Conservation (phyloP, 2,888 invertebrate genomes). For the Baronia brevicornis region DNA sequence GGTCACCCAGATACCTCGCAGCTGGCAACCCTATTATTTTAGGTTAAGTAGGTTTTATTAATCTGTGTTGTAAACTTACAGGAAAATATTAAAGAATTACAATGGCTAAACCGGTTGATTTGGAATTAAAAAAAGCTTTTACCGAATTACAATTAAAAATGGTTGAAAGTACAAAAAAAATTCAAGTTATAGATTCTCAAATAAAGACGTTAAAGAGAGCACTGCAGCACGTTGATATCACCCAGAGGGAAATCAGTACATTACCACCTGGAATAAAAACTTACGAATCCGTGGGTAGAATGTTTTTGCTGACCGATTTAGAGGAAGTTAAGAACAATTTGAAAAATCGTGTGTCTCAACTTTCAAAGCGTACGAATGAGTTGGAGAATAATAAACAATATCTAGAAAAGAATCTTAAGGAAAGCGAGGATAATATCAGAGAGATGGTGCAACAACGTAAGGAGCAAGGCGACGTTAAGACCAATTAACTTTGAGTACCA, state of each 20-base stretch:
- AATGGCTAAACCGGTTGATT: conserved; percentile 73
- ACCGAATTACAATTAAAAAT: conserved; percentile 87
- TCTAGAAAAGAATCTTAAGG: conserved; percentile 86
- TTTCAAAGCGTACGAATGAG: conserved; percentile 81
- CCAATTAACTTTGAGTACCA: no score
- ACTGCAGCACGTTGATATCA: conserved; percentile 82
- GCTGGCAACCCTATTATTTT: no score
- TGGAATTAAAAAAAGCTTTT: conserved; percentile 83
- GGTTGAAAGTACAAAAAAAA: conserved; percentile 86
- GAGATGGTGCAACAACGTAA: conserved; percentile 86
- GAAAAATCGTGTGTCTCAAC: conserved; percentile 70
- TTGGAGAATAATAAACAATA: conserved; percentile 86
- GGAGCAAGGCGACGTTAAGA: conserved; percentile 48
- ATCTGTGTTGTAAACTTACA: no score
- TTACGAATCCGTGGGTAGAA: conserved; percentile 88
- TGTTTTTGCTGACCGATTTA: conserved; percentile 85
- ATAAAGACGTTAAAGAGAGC: conserved; percentile 80
- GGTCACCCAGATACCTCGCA: no score
- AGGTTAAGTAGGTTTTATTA: no score
- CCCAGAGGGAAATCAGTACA: conserved; percentile 77
- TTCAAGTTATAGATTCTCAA: conserved; percentile 86
- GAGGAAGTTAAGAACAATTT: conserved; percentile 79
- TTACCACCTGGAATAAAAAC: conserved; percentile 80
- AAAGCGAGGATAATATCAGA: conserved; percentile 88
- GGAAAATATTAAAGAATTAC: no score